Base-by-base conservation (phyloP, 2,113 vertebrate species). In the Reinhardtius hippoglossoides region DNA sequence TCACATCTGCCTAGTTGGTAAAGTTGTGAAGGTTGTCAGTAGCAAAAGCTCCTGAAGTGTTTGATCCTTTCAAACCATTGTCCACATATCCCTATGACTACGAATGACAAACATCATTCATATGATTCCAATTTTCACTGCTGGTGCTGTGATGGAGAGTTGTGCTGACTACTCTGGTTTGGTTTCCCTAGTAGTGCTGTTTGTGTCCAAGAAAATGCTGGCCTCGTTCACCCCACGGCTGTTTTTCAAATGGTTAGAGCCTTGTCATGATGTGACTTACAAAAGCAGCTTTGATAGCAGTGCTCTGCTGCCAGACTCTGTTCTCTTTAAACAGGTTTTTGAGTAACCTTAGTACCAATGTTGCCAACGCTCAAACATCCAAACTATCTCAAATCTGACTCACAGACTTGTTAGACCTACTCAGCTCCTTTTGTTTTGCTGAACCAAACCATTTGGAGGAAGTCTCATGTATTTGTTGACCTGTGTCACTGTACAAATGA, bases 61-160 rank as follows among this genome's bases (percentile, higher is more conserved):
- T 74, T 85, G 83, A 76, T 86, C 73, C 74, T 72, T 84, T 87
- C 80, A 78, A 85, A 86, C 78, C 71, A 81, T 76, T 74, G 69
- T 76, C 52, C 67, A 74, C 66, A 76, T 7, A 31, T 31, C 31
- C 31, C 31, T 31, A 31, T 61, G 35, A 52, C 68, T 48, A 66
- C 62, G 0, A 55, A 37, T 52, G 71, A 50, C 61, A 78, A 42
- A 70, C 16, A 40, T 80, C 71, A 40, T 81, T 75, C 40, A 68
- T 71, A 59, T 42, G 10, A 56, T 67, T 76, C 64, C 63, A 74
- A 10, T 62, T 75, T 75, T 69, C 3, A 14, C 60, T 37, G 35
- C 24, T 57, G 3, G 6, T 55, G 63, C 46, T 59, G 64, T 13
- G 59, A 46, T 50, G 1, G 18, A 54, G 64, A 55, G 44, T 42